Base-by-base conservation (phyloP, 2,113 vertebrate genomes). In the Rhombomys opimus region DNA sequence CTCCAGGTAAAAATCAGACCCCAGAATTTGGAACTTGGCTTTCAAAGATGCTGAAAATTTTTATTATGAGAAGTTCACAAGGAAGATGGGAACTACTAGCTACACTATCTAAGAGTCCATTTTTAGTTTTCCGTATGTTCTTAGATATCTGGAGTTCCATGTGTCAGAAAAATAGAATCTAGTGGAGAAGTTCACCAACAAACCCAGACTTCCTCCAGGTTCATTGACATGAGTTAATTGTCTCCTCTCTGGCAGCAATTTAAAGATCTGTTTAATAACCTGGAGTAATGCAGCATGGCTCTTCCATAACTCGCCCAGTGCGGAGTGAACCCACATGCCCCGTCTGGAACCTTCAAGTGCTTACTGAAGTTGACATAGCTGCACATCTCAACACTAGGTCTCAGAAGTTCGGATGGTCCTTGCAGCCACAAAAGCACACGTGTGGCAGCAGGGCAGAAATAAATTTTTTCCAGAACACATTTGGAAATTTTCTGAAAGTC, bases 11-110 rank as follows among this genome's bases (percentile, higher is more conserved):
- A 57, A 87, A 75, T 93, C 78, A 94, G 73, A 89, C 84, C 27
- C 17, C 20, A 77, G 0, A 38, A 80, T 18, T 93, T 93, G 41
- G 32, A 92, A 84, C 4, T 11, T 46, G 14, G 7, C 17, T 57
- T 76, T 89, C 54, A 86, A 85, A 85, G 54, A 38, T 59, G 15
- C 17, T 95, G 78, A n/a, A 22, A 67, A 77, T 61, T 86, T 92
- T 76, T 27, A 1, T 94, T 85, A 61, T 52, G 35, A 87, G 67
- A 77, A 84, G 35, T 50, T 8, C 76, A 54, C n/a, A 20, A 67
- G 12, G 46, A 95, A 59, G 22, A 52, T 89, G 41, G 57, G 50
- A 95, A 46, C 14, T 14, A 70, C 11, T 72, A 41, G 18, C 52
- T 68, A 52, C 8, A 80, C 30, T 20, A 87, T 35, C 35, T 50